phyloP scores from a whole-genome alignment of 1,140 invertebrate species.

The Radopholus similis region DNA sequence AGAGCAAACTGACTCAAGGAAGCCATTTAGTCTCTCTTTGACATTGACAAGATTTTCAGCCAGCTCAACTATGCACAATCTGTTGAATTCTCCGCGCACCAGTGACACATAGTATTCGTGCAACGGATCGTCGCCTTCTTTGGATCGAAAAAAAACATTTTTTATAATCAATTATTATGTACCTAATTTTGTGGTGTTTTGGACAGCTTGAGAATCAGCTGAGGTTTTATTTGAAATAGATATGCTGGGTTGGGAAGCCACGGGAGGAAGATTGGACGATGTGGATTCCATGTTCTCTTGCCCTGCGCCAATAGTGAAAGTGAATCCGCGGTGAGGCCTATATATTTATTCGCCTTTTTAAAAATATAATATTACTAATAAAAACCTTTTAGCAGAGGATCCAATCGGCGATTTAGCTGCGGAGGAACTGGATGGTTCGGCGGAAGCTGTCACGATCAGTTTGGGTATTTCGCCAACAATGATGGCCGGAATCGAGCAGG shows the following conservation, averaged over 20 bases:
- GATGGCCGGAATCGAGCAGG: constrained; percentile 50
- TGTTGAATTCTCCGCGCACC: constrained; percentile 26
- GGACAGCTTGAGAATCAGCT: no score
- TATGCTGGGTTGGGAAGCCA: no score
- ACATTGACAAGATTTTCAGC: constrained; percentile 25
- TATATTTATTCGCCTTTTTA: not conserved
- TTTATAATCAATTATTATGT: no score
- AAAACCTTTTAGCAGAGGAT: not conserved
- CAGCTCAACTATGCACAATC: constrained; percentile 29
- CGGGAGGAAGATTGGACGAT: not conserved
- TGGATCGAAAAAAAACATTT: no score
- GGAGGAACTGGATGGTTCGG: constrained; percentile 15
- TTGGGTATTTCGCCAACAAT: constrained; percentile 51
- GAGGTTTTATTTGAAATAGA: no score
- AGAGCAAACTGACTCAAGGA: constrained; percentile 10
- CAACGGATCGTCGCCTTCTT: not conserved
- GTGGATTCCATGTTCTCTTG: not conserved
- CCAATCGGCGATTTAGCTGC: not conserved
- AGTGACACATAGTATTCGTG: constrained; percentile 31
- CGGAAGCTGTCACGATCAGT: constrained; percentile 40
- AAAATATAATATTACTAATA: not conserved
- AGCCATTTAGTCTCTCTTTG: constrained; percentile 11
- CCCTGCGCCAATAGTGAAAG: not conserved
- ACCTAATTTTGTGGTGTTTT: no score
- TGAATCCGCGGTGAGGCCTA: no score